Evolutionary conservation across 2,888 invertebrate species (phyloP), one percentile per base, ranked within the genome.

Genomic region (Orgyia antiqua): DNA sequence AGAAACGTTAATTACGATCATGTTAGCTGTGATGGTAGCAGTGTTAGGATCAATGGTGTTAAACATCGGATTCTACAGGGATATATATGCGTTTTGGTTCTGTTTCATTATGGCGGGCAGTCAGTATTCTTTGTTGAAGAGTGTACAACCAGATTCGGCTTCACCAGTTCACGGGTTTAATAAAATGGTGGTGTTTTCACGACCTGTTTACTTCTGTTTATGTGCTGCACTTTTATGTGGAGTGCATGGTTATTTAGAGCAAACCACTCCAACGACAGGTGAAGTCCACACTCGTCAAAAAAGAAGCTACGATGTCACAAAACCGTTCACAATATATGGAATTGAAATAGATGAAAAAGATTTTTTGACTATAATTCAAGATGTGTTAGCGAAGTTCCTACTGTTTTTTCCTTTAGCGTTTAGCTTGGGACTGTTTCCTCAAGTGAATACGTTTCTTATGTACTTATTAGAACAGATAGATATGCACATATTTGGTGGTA

Each of bases 111-210:
- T 98, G 56, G 99, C 99, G 1, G 94, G 97, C 9, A 97, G 98
- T 61, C 99, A 99, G 75, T 99, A 99, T 76, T 98, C 97, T 0
- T 83, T 99, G 46, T 80, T 98, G 44, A 99, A 98, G 83, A 98
- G 98, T 50, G 99, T 99, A 1, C 99, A 99, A 66, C 99, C 99
- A 0, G 99, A 99, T 76, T 97, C 99, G 0, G 95, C 99, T 0
- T 99, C 99, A 2, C 99, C 99, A 0, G 97, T 98, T 20, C 99
- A 99, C 74, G 98, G 98, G 7, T 98, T 97, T 66, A 99, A 99
- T 72, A 92, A 95, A 57, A 92, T 97, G 56, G 96, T 98, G 19
- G 94, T 96, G 18, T 98, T 96, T 70, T 96, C 96, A 11, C 89
- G 97, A 40, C 96, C 98, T 3, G 93, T 97, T 9, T 99, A 98